Percentiles rank a stretch among this genome's conserved stretches.
Conservation (phyloP, 2,888 invertebrate species). For the Ormyrus nitidulus region DNA sequence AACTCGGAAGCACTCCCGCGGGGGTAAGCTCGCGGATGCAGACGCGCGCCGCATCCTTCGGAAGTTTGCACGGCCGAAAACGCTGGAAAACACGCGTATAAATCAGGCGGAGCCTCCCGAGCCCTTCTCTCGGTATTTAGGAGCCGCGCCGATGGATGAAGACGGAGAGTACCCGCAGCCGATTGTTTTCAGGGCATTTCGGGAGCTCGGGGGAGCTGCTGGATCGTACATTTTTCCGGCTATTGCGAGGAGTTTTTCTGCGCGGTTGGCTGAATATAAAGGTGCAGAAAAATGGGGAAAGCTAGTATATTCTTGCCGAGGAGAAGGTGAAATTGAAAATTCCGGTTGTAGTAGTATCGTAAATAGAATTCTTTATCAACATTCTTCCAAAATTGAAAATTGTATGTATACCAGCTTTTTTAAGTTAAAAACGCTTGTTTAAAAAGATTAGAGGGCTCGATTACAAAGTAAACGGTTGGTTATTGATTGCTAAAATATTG, state of each 20-base stretch:
- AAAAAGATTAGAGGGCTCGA: too few relatives aligned
- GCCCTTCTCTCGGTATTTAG: slow-evolving; percentile 58
- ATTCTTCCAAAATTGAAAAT: too few relatives aligned
- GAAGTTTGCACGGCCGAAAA: slow-evolving; percentile 18
- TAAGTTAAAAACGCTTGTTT: too few relatives aligned
- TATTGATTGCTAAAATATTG: too few relatives aligned
- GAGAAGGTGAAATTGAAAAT: too few relatives aligned
- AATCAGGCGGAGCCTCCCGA: slow-evolving; percentile 64
- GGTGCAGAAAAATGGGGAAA: not conserved
- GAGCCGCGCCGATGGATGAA: slow-evolving; percentile 24
- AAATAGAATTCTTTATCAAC: too few relatives aligned
- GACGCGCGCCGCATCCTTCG: not conserved
- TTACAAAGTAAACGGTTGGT: too few relatives aligned
- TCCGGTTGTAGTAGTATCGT: too few relatives aligned
- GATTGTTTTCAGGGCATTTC: not conserved
- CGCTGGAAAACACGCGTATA: slow-evolving; percentile 65
- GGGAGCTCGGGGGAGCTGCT: not conserved
- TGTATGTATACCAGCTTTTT: too few relatives aligned
- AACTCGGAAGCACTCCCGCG: slow-evolving; percentile 26
- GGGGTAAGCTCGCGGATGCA: not conserved
- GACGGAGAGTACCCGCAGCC: slow-evolving; percentile 20
- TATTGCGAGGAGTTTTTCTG: not conserved
- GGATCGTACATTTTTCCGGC: slow-evolving; percentile 23
- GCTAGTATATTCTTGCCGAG: not conserved
- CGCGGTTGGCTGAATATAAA: too few relatives aligned